A percentile compares a stretch with the other conserved stretches of the same genome.
Evolutionary conservation across 2,113 vertebrate species (phyloP).

Genomic region (Gallinago paraguaiae): DNA sequence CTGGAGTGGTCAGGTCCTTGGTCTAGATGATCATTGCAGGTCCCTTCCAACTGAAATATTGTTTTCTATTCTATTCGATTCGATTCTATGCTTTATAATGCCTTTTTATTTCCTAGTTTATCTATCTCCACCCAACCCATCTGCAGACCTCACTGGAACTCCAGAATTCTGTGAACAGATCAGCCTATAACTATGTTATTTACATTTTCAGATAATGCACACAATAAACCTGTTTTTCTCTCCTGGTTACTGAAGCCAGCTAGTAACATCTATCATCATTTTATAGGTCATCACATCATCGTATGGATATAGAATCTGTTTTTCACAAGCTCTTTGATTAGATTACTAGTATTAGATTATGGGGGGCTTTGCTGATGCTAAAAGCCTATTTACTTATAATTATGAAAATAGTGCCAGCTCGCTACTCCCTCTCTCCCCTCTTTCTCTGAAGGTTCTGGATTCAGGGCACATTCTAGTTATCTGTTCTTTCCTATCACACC

Average conservation of each 20-base stretch:
- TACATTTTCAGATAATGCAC: constrained; percentile 14
- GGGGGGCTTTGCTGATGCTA: constrained; percentile 51
- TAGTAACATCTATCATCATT: constrained; percentile 53
- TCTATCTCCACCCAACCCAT: background rate
- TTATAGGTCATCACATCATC: constrained; percentile 58
- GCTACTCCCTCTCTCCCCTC: background rate
- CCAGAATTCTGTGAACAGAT: background rate
- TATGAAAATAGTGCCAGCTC: constrained; percentile 49
- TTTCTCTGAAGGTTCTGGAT: background rate
- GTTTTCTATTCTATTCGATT: background rate
- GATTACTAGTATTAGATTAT: constrained; percentile 69
- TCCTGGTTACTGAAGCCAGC: background rate
- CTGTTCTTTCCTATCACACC: background rate
- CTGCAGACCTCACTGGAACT: background rate
- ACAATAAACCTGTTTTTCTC: constrained; percentile 14
- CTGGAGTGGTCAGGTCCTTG: background rate
- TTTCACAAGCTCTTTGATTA: constrained; percentile 61
- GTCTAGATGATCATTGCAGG: background rate
- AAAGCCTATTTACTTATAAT: constrained; percentile 62
- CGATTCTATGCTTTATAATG: background rate
- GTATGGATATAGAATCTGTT: constrained; percentile 60
- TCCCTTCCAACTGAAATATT: background rate
- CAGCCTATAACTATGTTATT: background rate
- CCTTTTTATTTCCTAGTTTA: background rate
- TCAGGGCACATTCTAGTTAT: background rate